Evolutionary conservation across 2,113 vertebrate species (phyloP), one percentile per base, ranked within the genome.

Genomic region (Sisor rabdophorus): DNA sequence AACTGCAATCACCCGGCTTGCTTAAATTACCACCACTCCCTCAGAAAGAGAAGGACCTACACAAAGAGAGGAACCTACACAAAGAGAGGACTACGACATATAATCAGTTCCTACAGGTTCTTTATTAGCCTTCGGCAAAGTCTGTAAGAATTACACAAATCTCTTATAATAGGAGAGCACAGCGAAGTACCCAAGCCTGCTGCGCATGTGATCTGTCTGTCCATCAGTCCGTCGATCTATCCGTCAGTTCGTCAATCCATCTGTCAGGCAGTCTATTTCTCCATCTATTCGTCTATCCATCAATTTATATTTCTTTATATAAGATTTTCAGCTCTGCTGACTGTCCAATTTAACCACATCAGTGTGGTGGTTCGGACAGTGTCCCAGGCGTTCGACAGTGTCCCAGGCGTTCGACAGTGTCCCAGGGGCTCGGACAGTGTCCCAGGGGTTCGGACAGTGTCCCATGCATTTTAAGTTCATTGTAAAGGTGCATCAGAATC

Each of bases 1-100:
- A 91, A 84, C 68, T 76, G 81, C 87, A 88, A 89, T 90, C 88
- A 89, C 83, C 84, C 84, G 82, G 68, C 83, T 32, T 69, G 63
- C 71, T 82, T 79, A 82, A 79, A 78, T 83, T 69, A 80, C 53
- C 68, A 61, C 64, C 73, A 81, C 75, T 81, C 70, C n/a, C 59
- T 72, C 80, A 78, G 73, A 81, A 36, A n/a, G n/a, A n/a, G n/a
- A 80, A 80, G 76, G 68, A 64, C 64, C 65, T 19, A 40, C 53
- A 56, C 54, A 56, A 36, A 47, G 13, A 60, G 6, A 73, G 77
- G 11, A 47, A 55, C 72, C 75, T 59, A 52, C 44, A 22, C 65
- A 69, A 59, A 22, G 24, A 36, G 32, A 36, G 40, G 40, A 13
- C 20, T 52, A 19, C 19, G 15, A 28, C 54, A 48, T 19, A 77